A percentile compares a stretch with the other conserved stretches of the same genome.
Evolutionary conservation across 2,113 vertebrate species (phyloP).

Genomic region (Hystrix brachyura): DNA sequence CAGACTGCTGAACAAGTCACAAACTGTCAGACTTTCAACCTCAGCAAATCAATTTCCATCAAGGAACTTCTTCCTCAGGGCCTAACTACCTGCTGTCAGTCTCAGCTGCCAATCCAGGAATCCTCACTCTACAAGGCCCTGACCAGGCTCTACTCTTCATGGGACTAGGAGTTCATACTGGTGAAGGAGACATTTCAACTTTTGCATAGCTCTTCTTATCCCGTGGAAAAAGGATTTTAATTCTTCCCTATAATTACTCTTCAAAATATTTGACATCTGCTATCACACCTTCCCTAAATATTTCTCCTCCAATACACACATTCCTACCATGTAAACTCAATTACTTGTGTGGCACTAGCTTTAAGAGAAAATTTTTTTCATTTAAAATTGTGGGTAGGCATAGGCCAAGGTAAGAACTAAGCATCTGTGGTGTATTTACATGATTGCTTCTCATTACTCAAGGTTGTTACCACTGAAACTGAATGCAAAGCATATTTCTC

Average conservation of each 20-base stretch:
- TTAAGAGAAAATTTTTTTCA: constrained; percentile 27
- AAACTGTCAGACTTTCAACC: background rate
- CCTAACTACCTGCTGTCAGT: background rate
- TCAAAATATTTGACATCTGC: constrained; percentile 35
- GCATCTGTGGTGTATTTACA: background rate
- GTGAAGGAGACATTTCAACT: background rate
- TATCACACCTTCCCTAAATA: background rate
- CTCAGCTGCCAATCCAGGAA: background rate
- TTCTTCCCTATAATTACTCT: constrained; percentile 12
- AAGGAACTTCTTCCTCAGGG: background rate
- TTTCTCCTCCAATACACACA: background rate
- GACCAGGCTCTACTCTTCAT: background rate
- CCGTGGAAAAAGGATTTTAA: constrained; percentile 53
- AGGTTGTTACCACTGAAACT: background rate
- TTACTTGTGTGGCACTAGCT: constrained; percentile 17
- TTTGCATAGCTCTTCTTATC: background rate
- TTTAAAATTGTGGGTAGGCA: constrained; percentile 25
- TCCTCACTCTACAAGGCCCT: background rate
- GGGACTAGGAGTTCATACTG: background rate
- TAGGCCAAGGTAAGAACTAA: constrained; percentile 24
- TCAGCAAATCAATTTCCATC: constrained; percentile 5
- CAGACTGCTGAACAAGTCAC: background rate
- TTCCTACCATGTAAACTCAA: constrained; percentile 1
- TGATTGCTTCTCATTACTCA: constrained; percentile 24
- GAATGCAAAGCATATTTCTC: constrained; percentile 30